Percentiles rank a stretch among this genome's conserved stretches.
These are phyloP conservation scores for Caenorhabditis panamensis DNA, from an alignment of 2,888 invertebrate species.

Conservation along the genomic window DNA sequence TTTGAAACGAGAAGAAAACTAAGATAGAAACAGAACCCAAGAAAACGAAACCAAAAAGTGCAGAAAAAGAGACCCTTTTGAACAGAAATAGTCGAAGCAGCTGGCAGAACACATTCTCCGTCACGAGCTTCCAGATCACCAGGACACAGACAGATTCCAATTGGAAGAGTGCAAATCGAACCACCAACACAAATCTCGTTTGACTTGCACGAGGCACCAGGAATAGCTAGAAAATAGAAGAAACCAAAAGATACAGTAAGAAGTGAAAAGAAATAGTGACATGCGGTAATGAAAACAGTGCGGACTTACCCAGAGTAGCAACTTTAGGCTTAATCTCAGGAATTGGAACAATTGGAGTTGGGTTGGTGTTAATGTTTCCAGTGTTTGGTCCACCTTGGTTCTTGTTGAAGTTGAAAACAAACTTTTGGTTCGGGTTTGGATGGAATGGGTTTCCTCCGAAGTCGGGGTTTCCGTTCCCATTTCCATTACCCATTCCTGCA, in stretches of 20 bases:
- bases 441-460: conserved; percentile 53
- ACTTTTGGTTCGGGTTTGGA: conserved; percentile 63
- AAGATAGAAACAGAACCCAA: conserved; percentile 8
- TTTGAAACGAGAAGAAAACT: background rate
- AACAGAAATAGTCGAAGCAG: conserved; percentile 65
- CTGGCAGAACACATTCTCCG: conserved; percentile 77
- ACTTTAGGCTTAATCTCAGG: conserved; percentile 51
- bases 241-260: conserved; percentile 45
- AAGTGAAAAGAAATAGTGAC: conserved; percentile 12
- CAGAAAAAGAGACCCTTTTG: conserved; percentile 60
- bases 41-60: conserved; percentile 17
- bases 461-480: conserved; percentile 10
- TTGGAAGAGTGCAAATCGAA: conserved; percentile 76
- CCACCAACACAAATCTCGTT: conserved; percentile 79
- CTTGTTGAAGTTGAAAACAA: conserved; percentile 60
- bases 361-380: conserved; percentile 11
- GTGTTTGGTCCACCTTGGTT: conserved; percentile 21
- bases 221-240: conserved; percentile 61
- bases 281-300: conserved; percentile 6
- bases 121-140: conserved; percentile 76
- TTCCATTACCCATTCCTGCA: conserved; percentile 1
- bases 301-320: conserved; percentile 65
- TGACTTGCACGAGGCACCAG: conserved; percentile 76
- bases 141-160: conserved; percentile 79
- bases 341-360: conserved; percentile 36